phyloP scores from a whole-genome alignment of 2,888 invertebrate genomes.

The Oeneis ivallda region DNA sequence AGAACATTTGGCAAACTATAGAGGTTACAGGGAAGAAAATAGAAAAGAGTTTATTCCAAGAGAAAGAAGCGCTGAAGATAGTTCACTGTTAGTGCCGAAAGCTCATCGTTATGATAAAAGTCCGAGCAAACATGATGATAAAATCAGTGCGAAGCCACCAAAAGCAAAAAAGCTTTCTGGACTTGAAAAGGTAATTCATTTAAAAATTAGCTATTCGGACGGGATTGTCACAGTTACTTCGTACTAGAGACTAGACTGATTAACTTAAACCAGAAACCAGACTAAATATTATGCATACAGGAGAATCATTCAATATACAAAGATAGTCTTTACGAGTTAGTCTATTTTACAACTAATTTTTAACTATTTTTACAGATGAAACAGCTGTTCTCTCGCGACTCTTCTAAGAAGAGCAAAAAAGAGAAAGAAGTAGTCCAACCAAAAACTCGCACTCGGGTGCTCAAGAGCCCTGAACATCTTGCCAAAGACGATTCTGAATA shows the following conservation, averaged over 20 bases:
- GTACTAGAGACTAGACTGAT: too few relatives aligned
- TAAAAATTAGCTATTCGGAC: constrained; percentile 13
- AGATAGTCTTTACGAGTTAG: too few relatives aligned
- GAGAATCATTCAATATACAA: too few relatives aligned
- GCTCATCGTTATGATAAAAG: constrained; percentile 82
- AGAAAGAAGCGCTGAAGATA: constrained; percentile 84
- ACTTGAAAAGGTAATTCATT: constrained; percentile 84
- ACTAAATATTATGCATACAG: too few relatives aligned
- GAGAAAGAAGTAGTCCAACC: constrained; percentile 81
- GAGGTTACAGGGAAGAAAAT: constrained; percentile 61
- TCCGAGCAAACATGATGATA: constrained; percentile 73
- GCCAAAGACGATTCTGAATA: constrained; percentile 72
- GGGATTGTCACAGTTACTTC: too few relatives aligned
- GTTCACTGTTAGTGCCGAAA: constrained; percentile 85
- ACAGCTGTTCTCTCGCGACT: constrained; percentile 87
- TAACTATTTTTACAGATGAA: constrained; percentile 78
- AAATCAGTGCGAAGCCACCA: constrained; percentile 80
- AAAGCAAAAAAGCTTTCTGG: constrained; percentile 86
- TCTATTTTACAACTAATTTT: constrained; percentile 6
- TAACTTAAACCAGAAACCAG: too few relatives aligned
- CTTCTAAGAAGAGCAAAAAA: constrained; percentile 86
- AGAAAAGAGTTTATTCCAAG: constrained; percentile 68
- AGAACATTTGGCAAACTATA: constrained; percentile 66
- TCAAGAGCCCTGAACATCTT: constrained; percentile 81
- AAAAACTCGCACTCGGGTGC: constrained; percentile 77